Conservation (phyloP, 1,140 invertebrate species). For the Paramacrobiotus metropolitanus region DNA sequence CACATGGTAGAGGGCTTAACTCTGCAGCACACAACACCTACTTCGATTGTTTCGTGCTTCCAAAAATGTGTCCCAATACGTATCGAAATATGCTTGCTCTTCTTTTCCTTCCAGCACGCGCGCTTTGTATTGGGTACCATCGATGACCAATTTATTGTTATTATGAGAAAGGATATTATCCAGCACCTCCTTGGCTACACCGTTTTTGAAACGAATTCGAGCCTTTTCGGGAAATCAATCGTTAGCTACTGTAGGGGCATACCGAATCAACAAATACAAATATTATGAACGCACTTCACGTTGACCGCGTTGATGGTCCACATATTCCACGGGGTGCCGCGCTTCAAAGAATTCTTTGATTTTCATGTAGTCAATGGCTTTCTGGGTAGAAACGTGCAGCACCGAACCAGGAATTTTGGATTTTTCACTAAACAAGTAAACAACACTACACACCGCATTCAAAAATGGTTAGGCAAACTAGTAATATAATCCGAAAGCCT, state of each 20-base stretch:
- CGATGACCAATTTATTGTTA: neutral
- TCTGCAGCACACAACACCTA: no score
- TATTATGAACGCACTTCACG: constrained; percentile 2
- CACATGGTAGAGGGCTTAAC: no score
- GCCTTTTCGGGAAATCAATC: neutral
- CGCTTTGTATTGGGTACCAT: neutral
- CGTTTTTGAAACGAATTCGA: neutral
- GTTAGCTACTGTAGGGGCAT: no score
- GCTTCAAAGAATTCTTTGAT: neutral
- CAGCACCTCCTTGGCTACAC: neutral
- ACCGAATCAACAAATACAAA: no score
- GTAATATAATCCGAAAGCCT: no score
- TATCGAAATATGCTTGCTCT: neutral
- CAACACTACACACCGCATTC: neutral
- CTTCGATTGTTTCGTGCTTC: neutral
- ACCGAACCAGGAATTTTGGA: constrained; percentile 3
- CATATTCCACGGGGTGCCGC: neutral
- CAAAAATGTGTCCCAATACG: neutral
- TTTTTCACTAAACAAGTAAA: neutral
- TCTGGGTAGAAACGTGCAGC: neutral
- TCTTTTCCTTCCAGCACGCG: neutral
- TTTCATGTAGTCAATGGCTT: neutral
- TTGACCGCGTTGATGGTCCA: neutral
- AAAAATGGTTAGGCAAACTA: neutral
- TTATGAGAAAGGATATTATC: neutral